A percentile compares a stretch with the other conserved stretches of the same genome.
These are phyloP conservation scores for Trachemys scripta DNA, from an alignment of 2,113 vertebrate genomes.

Conservation along the genomic window DNA sequence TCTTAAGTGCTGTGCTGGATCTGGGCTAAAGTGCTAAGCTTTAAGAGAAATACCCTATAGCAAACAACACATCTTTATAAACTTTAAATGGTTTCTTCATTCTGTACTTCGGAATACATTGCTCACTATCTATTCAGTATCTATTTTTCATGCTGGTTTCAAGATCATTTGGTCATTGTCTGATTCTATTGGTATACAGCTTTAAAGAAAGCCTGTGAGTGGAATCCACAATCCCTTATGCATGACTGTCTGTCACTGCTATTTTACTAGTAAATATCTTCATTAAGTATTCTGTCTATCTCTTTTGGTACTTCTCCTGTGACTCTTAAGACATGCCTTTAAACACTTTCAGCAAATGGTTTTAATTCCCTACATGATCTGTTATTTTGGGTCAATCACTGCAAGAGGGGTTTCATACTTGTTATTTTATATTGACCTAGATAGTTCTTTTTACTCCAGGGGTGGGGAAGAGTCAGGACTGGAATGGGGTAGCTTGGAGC, in stretches of 20 bases:
- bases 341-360: not conserved
- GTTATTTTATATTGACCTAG: no score
- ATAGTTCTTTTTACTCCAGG: no score
- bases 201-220: not conserved
- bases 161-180: not conserved
- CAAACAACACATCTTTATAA: not conserved
- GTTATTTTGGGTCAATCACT: no score
- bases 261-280: not conserved
- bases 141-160: not conserved
- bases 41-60: not conserved
- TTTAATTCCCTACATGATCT: no score
- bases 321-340: not conserved
- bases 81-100: not conserved
- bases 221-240: not conserved
- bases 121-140: not conserved
- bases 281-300: not conserved
- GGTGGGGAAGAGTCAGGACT: no score
- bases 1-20: not conserved
- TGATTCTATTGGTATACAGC: not conserved
- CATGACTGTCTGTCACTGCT: not conserved
- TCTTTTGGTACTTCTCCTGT: not conserved
- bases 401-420: no score
- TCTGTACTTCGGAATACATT: not conserved
- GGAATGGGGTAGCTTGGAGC: no score
- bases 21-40: not conserved